Percentiles rank a stretch among this genome's conserved stretches.
Conservation (phyloP, 1,140 invertebrate species). For the Oedothorax gibbosus region DNA sequence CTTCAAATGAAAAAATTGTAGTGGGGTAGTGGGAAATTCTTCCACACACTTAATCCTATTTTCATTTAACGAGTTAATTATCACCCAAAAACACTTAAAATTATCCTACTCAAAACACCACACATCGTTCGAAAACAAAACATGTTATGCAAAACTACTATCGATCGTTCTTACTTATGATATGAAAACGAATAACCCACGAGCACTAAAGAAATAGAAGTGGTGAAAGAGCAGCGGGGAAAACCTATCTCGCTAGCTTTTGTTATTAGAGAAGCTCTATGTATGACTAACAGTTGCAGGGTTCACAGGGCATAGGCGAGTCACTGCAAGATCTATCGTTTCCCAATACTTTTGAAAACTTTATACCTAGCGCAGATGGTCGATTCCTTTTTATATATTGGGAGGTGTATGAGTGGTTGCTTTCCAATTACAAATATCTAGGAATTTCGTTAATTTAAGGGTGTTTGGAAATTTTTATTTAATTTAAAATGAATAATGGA, state of each 20-base stretch:
- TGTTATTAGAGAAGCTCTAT: slow-evolving; percentile 39
- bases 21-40: no score
- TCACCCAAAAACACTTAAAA: no score
- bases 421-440: no score
- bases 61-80: no score
- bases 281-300: slow-evolving; percentile 42
- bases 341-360: slow-evolving; percentile 49
- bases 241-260: slow-evolving; percentile 16
- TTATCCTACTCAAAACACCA: neutral
- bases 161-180: neutral
- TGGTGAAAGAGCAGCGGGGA: slow-evolving; percentile 1
- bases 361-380: slow-evolving; percentile 7
- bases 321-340: slow-evolving; percentile 41
- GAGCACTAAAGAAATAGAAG: slow-evolving; percentile 2
- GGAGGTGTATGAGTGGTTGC: no score
- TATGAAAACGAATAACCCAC: neutral
- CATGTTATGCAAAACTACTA: neutral
- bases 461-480: no score
- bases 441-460: no score
- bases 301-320: slow-evolving; percentile 9
- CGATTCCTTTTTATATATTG: neutral
- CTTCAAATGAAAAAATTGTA: no score
- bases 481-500: no score
- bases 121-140: neutral
- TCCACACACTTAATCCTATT: no score